phyloP scores from a whole-genome alignment of 2,888 invertebrate genomes.

The Eudemis profundana region DNA sequence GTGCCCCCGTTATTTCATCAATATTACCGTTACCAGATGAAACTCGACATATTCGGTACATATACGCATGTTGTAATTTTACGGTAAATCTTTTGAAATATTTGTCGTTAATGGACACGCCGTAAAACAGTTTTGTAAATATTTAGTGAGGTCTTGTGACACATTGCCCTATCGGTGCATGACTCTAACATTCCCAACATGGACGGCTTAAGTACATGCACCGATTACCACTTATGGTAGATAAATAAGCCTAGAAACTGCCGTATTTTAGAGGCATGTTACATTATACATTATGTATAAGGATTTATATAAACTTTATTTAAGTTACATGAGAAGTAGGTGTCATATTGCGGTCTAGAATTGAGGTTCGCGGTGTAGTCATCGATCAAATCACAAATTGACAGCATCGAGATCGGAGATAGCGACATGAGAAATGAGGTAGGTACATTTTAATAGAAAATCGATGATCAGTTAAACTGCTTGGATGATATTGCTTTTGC shows the following conservation, averaged over 20 bases:
- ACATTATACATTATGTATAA: slow-evolving; percentile 7
- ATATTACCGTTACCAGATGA: slow-evolving; percentile 61
- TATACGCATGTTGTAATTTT: slow-evolving; percentile 45
- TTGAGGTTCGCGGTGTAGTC: slow-evolving; percentile 29
- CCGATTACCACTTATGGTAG: slow-evolving; percentile 20
- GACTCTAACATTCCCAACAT: slow-evolving; percentile 25
- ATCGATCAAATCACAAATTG: slow-evolving; percentile 39
- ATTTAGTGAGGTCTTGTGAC: slow-evolving; percentile 40
- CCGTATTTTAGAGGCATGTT: not conserved
- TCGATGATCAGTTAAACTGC: slow-evolving; percentile 15
- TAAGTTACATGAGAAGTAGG: slow-evolving; percentile 2
- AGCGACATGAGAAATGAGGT: slow-evolving; percentile 21
- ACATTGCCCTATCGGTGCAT: slow-evolving; percentile 38
- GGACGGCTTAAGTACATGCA: slow-evolving; percentile 9
- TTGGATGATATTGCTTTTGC: not conserved
- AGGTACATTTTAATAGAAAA: slow-evolving; percentile 11
- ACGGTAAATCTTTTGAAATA: slow-evolving; percentile 46
- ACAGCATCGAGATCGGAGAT: slow-evolving; percentile 25
- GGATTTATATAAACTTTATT: not conserved
- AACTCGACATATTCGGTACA: slow-evolving; percentile 48
- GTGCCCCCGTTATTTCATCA: slow-evolving; percentile 65
- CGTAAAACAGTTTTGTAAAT: slow-evolving; percentile 47
- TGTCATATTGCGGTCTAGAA: slow-evolving; percentile 27
- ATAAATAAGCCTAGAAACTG: slow-evolving; percentile 24
- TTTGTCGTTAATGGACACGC: slow-evolving; percentile 47